Evolutionary conservation across 2,797 vertebrate species (phyloP).

Genomic region (Alosa sapidissima): DNA sequence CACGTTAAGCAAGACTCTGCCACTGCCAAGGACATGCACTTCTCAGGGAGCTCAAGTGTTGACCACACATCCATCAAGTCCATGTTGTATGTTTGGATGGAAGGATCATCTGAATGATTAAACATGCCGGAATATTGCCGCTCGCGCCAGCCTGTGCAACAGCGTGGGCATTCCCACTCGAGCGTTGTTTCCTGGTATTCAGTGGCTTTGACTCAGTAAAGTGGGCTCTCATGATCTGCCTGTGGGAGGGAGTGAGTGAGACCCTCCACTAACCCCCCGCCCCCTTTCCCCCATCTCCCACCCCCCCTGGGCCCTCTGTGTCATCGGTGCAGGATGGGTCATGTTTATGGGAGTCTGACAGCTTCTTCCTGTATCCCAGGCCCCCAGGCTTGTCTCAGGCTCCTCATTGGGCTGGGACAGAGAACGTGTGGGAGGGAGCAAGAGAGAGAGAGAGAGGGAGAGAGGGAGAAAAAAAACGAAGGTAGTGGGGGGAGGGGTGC

Average conservation of each 20-base stretch:
- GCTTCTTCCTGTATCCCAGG: conserved; percentile 73
- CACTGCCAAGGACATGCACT: background rate
- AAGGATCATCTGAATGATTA: background rate
- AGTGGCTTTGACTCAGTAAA: background rate
- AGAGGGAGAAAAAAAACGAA: conserved; percentile 38
- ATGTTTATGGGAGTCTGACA: conserved; percentile 78
- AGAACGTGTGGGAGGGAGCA: conserved; percentile 41
- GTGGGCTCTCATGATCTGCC: background rate
- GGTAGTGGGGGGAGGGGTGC: conserved; percentile 59
- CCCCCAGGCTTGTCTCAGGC: conserved; percentile 37
- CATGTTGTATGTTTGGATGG: background rate
- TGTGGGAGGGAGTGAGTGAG: conserved; percentile 26
- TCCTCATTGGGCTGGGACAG: conserved; percentile 30
- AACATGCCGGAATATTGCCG: background rate
- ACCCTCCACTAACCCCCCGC: conserved; percentile 44
- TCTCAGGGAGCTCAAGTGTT: background rate
- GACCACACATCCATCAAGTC: background rate
- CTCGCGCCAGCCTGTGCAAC: background rate
- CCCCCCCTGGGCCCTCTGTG: conserved; percentile 54
- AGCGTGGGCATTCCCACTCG: background rate
- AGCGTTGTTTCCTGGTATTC: conserved; percentile 8
- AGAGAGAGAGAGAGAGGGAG: conserved; percentile 38
- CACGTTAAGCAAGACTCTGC: background rate
- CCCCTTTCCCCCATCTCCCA: background rate
- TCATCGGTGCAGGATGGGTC: conserved; percentile 66